Percentiles rank a stretch among this genome's conserved stretches.
phyloP scores from a whole-genome alignment of 2,113 vertebrate genomes.

The Tricholaema leucomelas region DNA sequence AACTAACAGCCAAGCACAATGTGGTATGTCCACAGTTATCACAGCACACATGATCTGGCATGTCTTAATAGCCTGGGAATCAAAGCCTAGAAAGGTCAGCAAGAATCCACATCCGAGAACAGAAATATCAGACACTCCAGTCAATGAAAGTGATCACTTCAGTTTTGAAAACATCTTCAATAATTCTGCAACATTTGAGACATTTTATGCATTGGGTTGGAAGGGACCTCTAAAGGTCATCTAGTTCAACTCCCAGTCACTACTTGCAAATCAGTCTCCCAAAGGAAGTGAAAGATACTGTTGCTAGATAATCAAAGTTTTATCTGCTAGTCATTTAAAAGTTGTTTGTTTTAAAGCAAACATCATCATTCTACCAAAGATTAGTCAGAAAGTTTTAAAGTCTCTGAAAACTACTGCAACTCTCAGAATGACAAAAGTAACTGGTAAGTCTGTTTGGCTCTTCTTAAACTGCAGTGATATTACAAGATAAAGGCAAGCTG shows the following conservation, averaged over 20 bases:
- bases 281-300: background rate
- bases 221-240: too few relatives aligned
- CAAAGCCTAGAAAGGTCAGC: background rate
- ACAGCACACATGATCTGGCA: background rate
- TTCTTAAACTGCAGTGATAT: background rate
- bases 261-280: background rate
- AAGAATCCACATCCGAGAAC: background rate
- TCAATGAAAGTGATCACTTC: background rate
- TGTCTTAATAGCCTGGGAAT: background rate
- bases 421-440: background rate
- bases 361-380: background rate
- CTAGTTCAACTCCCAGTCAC: background rate
- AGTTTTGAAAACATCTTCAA: background rate
- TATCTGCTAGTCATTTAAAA: background rate
- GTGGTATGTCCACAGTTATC: too few relatives aligned
- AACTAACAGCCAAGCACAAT: background rate
- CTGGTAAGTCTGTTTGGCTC: background rate
- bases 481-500: background rate
- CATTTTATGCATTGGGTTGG: too few relatives aligned
- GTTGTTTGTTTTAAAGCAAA: background rate
- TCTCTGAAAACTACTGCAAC: background rate
- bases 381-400: background rate
- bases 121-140: background rate
- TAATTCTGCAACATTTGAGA: background rate
- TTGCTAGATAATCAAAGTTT: background rate